Conservation (phyloP, 2,113 vertebrate genomes). For the Trematocara macrostoma region DNA sequence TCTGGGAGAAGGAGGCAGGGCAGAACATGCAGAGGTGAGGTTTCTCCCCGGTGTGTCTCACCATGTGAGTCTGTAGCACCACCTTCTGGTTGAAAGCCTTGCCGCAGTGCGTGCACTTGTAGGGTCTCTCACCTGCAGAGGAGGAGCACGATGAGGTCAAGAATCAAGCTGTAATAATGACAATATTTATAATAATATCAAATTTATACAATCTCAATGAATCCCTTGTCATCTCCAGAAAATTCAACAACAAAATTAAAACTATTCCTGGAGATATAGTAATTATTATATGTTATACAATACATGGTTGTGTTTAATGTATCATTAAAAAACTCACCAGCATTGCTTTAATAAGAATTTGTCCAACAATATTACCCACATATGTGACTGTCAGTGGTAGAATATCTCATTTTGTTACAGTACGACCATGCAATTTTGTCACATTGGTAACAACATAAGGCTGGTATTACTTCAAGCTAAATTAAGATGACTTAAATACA, state of each 20-base stretch:
- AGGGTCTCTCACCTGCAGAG: conserved; percentile 86
- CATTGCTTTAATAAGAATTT: not conserved
- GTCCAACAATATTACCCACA: not conserved
- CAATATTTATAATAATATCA: not conserved
- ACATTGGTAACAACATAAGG: not conserved
- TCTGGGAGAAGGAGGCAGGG: conserved; percentile 96
- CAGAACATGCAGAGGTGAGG: conserved; percentile 94
- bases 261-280: not conserved
- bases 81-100: conserved; percentile 99
- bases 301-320: not conserved
- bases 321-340: not conserved
- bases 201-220: not conserved
- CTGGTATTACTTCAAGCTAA: not conserved
- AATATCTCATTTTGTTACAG: not conserved
- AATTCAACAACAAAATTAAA: not conserved
- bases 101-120: conserved; percentile 87
- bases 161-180: not conserved
- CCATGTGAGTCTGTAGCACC: conserved; percentile 97
- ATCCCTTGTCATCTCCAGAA: not conserved
- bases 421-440: not conserved
- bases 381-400: not conserved
- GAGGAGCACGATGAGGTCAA: not conserved
- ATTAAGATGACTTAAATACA: not conserved
- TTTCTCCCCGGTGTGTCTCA: conserved; percentile 95
- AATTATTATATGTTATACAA: not conserved